Percentiles rank a stretch among this genome's conserved stretches.
phyloP scores from a whole-genome alignment of 2,888 invertebrate species.

The Allygus modestus region DNA sequence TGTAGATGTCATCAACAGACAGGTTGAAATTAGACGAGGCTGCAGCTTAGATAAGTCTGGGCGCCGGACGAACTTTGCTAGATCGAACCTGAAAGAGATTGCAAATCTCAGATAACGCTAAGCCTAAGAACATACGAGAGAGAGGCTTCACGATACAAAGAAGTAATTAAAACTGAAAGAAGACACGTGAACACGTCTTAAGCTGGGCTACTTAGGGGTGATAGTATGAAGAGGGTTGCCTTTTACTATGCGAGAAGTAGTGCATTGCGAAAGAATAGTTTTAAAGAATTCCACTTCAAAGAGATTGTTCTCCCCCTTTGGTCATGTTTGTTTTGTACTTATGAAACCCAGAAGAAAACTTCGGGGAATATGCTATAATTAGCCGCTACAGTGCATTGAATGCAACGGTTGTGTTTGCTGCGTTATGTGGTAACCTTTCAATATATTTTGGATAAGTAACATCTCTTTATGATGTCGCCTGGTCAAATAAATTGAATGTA shows the following conservation, averaged over 20 bases:
- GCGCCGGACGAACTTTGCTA: not conserved
- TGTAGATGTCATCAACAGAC: too few species aligned
- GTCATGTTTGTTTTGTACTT: not conserved
- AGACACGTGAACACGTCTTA: constrained; percentile 22
- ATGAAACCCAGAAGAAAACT: not conserved
- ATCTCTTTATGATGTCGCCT: too few species aligned
- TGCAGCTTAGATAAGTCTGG: too few species aligned
- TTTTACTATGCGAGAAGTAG: not conserved
- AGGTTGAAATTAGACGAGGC: too few species aligned
- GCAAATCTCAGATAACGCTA: constrained; percentile 26
- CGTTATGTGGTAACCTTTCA: too few species aligned
- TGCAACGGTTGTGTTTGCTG: too few species aligned
- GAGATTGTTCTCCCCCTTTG: not conserved
- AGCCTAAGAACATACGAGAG: constrained; percentile 5
- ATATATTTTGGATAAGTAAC: too few species aligned
- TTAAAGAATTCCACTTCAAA: not conserved
- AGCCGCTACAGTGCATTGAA: too few species aligned
- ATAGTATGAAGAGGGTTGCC: not conserved
- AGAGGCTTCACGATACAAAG: not conserved
- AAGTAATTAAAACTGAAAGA: constrained; percentile 52
- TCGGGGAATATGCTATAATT: too few species aligned
- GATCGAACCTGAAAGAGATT: constrained; percentile 10
- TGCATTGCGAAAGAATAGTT: not conserved
- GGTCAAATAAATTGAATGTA: too few species aligned
- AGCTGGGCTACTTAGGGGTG: constrained; percentile 22